Conservation (phyloP, 2,113 vertebrate species). For the Istiophorus platypterus region DNA sequence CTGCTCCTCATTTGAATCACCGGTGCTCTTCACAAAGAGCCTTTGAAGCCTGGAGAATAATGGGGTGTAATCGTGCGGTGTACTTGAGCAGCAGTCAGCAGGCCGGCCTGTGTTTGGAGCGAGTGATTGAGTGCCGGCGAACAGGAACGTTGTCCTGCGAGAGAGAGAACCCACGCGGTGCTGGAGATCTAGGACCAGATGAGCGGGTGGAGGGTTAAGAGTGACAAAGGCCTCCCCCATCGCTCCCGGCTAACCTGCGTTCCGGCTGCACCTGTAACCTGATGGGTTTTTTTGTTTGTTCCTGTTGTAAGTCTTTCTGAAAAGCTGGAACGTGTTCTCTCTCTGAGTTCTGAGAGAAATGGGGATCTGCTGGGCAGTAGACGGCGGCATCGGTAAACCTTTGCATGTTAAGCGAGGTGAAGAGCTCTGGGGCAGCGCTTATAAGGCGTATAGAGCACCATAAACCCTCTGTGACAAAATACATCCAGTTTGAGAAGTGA, state of each 20-base stretch:
- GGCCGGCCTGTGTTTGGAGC: too few species aligned
- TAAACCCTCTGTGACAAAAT: neutral
- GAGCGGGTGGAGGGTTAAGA: neutral
- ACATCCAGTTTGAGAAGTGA: neutral
- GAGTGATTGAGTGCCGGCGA: neutral
- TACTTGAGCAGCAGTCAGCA: neutral
- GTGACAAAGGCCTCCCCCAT: neutral
- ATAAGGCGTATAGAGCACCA: neutral
- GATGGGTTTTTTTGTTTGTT: neutral
- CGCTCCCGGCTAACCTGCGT: neutral
- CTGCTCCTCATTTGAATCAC: conserved; percentile 15
- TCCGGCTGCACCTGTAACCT: neutral
- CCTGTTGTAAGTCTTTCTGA: neutral
- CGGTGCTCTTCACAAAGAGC: conserved; percentile 21
- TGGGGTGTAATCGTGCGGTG: neutral
- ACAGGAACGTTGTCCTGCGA: neutral
- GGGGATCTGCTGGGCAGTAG: neutral
- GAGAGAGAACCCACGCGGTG: too few species aligned
- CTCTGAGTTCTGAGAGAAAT: neutral
- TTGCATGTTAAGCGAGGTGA: conserved; percentile 9
- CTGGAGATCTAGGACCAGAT: too few species aligned
- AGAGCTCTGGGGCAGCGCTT: neutral
- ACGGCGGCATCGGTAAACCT: neutral
- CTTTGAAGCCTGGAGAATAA: conserved; percentile 32
- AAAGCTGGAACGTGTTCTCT: neutral